phyloP scores from a whole-genome alignment of 2,888 invertebrate species.

The Ophraella communa region DNA sequence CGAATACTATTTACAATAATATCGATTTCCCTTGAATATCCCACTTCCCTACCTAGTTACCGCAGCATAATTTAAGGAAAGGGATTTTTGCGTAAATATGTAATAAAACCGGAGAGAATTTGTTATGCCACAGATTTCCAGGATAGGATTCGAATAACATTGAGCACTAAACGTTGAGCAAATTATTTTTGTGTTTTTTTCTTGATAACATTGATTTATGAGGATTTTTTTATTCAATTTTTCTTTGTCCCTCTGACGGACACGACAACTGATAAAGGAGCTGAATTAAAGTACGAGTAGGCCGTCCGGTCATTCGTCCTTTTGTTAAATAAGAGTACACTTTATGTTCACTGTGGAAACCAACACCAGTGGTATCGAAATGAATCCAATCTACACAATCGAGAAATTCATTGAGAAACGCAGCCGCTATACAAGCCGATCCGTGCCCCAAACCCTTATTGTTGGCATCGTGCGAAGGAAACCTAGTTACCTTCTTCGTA shows the following conservation, averaged over 20 bases:
- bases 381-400: conserved; percentile 66
- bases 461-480: conserved; percentile 56
- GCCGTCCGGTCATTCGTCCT: conserved; percentile 63
- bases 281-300: conserved; percentile 62
- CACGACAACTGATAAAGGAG: conserved; percentile 59
- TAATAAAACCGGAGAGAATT: too few relatives aligned
- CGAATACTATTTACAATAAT: conserved; percentile 1
- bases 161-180: conserved; percentile 15
- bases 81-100: neutral
- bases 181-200: conserved; percentile 19
- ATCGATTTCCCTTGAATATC: conserved; percentile 14
- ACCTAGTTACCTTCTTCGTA: conserved; percentile 60
- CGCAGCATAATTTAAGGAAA: conserved; percentile 3
- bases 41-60: conserved; percentile 19
- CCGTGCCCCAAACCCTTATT: conserved; percentile 57
- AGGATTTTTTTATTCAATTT: conserved; percentile 45
- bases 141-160: conserved; percentile 10
- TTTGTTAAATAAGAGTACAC: conserved; percentile 63
- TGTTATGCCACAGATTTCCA: conserved; percentile 16
- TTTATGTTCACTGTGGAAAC: conserved; percentile 62
- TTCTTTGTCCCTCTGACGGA: conserved; percentile 51
- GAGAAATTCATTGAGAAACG: conserved; percentile 63
- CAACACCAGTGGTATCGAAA: conserved; percentile 67
- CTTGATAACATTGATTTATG: conserved; percentile 22
- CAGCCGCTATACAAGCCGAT: conserved; percentile 55